These are phyloP conservation scores for Batillaria attramentaria DNA, from an alignment of 1,140 invertebrate genomes.

Conservation along the genomic window DNA sequence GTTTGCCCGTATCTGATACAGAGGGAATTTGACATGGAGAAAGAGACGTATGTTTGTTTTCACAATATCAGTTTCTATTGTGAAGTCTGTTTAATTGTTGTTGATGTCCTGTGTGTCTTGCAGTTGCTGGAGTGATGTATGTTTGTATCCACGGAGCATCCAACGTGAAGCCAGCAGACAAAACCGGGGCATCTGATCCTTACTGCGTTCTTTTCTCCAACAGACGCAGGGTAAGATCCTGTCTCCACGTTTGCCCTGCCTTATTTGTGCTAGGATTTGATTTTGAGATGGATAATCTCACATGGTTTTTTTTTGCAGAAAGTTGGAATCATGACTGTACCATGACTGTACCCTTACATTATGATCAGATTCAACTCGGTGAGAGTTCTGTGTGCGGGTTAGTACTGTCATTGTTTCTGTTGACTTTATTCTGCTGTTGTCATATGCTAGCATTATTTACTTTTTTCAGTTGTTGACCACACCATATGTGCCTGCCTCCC, in stretches of 20 bases:
- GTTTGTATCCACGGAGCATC: slow-evolving; percentile 75
- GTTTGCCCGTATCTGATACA: too few relatives aligned
- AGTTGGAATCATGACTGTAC: too few relatives aligned
- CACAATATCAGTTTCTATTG: slow-evolving; percentile 35
- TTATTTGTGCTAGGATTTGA: too few relatives aligned
- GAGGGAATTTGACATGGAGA: too few relatives aligned
- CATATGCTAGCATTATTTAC: neutral
- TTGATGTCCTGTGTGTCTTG: neutral
- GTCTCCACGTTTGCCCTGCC: too few relatives aligned
- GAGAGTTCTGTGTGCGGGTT: too few relatives aligned
- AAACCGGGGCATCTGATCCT: slow-evolving; percentile 73
- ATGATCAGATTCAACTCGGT: too few relatives aligned
- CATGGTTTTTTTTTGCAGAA: too few relatives aligned
- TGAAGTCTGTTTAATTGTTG: slow-evolving; percentile 29
- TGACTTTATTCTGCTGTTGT: neutral
- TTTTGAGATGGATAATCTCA: too few relatives aligned
- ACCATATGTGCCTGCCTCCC: slow-evolving; percentile 73
- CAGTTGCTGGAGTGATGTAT: slow-evolving; percentile 74
- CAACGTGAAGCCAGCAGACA: slow-evolving; percentile 72
- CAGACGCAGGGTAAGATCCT: slow-evolving; percentile 75
- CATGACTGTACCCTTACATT: too few relatives aligned
- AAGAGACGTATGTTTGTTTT: too few relatives aligned
- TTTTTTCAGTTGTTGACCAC: slow-evolving; percentile 74
- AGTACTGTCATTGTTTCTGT: too few relatives aligned
- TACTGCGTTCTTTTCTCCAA: slow-evolving; percentile 77